A percentile compares a stretch with the other conserved stretches of the same genome.
Conservation (phyloP, 2,797 vertebrate genomes). For the Potorous gilbertii region DNA sequence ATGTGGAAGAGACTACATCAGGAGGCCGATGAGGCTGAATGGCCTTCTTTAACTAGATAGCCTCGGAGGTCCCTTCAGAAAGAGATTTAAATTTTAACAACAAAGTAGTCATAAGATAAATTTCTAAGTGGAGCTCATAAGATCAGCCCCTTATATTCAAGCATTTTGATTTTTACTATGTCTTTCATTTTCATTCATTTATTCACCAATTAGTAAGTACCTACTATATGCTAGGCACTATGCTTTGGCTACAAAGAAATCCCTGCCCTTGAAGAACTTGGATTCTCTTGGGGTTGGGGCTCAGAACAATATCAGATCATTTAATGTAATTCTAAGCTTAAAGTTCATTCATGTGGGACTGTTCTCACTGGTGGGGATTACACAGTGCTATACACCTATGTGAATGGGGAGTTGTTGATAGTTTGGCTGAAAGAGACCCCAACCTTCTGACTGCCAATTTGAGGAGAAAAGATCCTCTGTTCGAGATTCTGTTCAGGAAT, state of each 20-base stretch:
- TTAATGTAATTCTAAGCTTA: not conserved
- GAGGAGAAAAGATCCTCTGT: too few species aligned
- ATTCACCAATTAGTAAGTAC: not conserved
- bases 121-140: not conserved
- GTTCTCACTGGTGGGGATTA: not conserved
- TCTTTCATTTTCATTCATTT: not conserved
- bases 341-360: not conserved
- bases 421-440: too few species aligned
- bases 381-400: too few species aligned
- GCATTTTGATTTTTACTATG: not conserved
- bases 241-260: not conserved
- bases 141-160: not conserved
- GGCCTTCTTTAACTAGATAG: not conserved
- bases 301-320: not conserved
- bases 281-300: not conserved
- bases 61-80: not conserved
- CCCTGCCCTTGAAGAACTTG: not conserved
- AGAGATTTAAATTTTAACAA: not conserved
- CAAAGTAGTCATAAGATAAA: not conserved
- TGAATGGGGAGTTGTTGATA: too few species aligned
- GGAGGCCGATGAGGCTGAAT: not conserved
- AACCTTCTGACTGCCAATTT: not conserved
- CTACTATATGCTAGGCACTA: not conserved
- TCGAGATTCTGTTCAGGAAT: too few species aligned
- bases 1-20: not conserved